Percentiles rank a stretch among this genome's conserved stretches.
Evolutionary conservation across 2,888 invertebrate genomes (phyloP).

Genomic region (Carpatolechia fugitivella): DNA sequence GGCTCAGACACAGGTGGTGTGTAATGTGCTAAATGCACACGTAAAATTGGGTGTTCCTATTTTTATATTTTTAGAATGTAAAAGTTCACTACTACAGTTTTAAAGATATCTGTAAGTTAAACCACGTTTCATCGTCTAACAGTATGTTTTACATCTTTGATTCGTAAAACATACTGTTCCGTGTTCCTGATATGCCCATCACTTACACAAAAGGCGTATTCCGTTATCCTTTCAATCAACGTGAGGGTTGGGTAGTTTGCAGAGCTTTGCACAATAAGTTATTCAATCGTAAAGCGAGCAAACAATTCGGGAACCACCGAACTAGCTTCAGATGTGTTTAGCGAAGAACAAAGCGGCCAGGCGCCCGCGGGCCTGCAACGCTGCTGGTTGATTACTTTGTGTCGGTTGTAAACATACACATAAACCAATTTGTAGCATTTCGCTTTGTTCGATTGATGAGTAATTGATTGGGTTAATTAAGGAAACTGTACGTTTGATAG

Average conservation of each 20-base stretch:
- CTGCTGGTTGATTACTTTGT: conserved; percentile 45
- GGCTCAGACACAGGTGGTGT: conserved; percentile 31
- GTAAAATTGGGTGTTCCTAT: too few relatives aligned
- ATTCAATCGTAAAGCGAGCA: conserved; percentile 29
- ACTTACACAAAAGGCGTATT: not conserved
- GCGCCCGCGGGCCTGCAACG: conserved; percentile 28
- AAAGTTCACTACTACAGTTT: too few relatives aligned
- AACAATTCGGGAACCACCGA: conserved; percentile 36
- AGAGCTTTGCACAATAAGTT: conserved; percentile 22
- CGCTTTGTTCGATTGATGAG: conserved; percentile 34
- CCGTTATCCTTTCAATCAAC: conserved; percentile 8
- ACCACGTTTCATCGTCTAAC: too few relatives aligned
- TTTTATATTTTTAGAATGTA: too few relatives aligned
- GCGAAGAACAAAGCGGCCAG: conserved; percentile 31
- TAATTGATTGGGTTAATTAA: not conserved
- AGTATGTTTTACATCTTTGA: too few relatives aligned
- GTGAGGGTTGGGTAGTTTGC: conserved; percentile 6
- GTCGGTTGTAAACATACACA: conserved; percentile 46
- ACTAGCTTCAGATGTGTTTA: conserved; percentile 44
- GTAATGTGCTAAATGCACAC: conserved; percentile 32
- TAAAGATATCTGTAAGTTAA: too few relatives aligned
- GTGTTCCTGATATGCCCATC: not conserved
- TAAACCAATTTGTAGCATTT: conserved; percentile 48
- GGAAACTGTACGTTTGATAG: conserved; percentile 40
- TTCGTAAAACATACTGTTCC: too few relatives aligned